A percentile compares a stretch with the other conserved stretches of the same genome.
phyloP scores from a whole-genome alignment of 2,888 invertebrate genomes.

The Blastobasis lacticolella region DNA sequence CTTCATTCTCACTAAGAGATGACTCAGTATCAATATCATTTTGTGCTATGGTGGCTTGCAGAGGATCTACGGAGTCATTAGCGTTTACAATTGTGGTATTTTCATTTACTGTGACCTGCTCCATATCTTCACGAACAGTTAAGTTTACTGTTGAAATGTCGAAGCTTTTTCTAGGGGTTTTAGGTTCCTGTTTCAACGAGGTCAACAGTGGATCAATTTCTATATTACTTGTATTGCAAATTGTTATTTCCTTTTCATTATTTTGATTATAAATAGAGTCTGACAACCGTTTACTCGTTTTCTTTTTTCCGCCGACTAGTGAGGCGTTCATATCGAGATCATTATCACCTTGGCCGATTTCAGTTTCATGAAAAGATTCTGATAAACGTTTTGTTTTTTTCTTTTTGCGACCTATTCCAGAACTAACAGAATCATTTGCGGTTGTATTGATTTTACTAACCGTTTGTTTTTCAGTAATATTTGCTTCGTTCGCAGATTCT shows the following conservation, averaged over 20 bases:
- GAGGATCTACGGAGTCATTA: conserved; percentile 42
- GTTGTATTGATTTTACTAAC: no score
- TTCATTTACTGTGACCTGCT: conserved; percentile 36
- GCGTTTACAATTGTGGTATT: conserved; percentile 32
- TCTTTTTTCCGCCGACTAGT: not conserved
- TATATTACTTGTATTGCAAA: conserved; percentile 25
- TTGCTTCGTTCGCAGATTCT: no score
- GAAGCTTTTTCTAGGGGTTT: conserved; percentile 40
- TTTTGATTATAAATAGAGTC: conserved; percentile 32
- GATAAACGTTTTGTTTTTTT: conserved; percentile 1
- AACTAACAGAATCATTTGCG: no score
- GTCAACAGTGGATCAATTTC: conserved; percentile 42
- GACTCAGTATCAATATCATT: conserved; percentile 22
- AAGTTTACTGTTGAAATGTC: conserved; percentile 38
- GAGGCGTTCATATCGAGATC: not conserved
- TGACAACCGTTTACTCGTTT: conserved; percentile 3
- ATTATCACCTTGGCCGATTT: not conserved
- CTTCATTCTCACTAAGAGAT: conserved; percentile 48
- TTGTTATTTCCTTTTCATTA: conserved; percentile 52
- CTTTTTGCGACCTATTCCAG: no score
- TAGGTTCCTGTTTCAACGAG: conserved; percentile 44
- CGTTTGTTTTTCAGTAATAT: no score
- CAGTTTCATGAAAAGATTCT: not conserved
- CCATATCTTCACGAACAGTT: conserved; percentile 31
- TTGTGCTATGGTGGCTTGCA: conserved; percentile 30